Base-by-base conservation (phyloP, 1,140 invertebrate species). In the Drosophila asahinai region DNA sequence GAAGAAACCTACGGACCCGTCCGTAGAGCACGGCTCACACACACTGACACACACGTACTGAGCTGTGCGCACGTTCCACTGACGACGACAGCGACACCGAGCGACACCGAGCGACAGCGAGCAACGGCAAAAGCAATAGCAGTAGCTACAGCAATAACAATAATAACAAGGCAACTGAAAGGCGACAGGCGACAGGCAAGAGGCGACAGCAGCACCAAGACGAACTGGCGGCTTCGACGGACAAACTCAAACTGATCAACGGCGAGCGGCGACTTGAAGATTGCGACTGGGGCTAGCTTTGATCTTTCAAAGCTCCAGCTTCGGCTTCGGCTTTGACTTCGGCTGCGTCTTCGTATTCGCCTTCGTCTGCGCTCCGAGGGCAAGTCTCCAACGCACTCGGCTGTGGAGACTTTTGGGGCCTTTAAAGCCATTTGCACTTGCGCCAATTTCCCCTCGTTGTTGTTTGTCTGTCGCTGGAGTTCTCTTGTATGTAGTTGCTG, bases 361-460 rank as follows among this genome's bases (percentile, higher is more conserved):
- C 1, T 30, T 59, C 54, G 47, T 48, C 62, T 33, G 38, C 48
- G 64, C 80, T 47, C 74, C 61, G 48, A 22, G 19, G 30, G 15
- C 52, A 68, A 62, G 55, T 77, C 79, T 58, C 61, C 62, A 64
- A 66, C 2, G 19, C 19, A 19, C 19, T 68, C 38, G 48, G 43
- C 49, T 54, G 14, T 70, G 49, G 25, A 68, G 70, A 81, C 73
- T 87, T 89, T 87, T 89, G 67, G 80, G 63, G 67, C 67, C 81
- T 55, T 67, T 49, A 78, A 77, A 80, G 67, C 72, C 84, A 83
- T 89, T 89, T 84, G 86, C 84, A 89, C 84, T 89, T 89, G 77
- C 84, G 84, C 79, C 84, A 81, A 78, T 74, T 83, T 80, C 70
- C 75, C 77, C 74, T 77, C 62, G 38, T 67, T 67, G 25, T 68